Evolutionary conservation across 2,888 invertebrate species (phyloP).

Genomic region (Lordiphosa fenestrarum): DNA sequence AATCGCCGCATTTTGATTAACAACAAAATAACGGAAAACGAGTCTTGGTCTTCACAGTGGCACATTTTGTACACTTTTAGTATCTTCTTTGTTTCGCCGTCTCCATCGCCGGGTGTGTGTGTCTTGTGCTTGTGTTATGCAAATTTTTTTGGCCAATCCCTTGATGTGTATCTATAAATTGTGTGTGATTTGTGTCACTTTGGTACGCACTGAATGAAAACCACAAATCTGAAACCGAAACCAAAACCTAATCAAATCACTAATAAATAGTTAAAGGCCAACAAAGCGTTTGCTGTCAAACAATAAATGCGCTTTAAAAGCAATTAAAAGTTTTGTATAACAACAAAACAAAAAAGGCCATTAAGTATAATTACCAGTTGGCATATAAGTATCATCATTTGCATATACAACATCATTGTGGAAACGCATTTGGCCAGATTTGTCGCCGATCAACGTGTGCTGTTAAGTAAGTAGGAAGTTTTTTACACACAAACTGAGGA

Average conservation of each 20-base stretch:
- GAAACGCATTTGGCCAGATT: conserved; percentile 21
- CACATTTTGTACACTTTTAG: conserved; percentile 25
- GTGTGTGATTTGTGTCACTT: conserved; percentile 50
- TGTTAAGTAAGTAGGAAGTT: conserved; percentile 3
- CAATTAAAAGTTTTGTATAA: conserved; percentile 53
- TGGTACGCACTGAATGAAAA: background rate
- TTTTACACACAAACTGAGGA: background rate
- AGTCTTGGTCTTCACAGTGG: conserved; percentile 20
- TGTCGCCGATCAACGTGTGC: background rate
- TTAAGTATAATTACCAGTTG: conserved; percentile 41
- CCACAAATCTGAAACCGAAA: conserved; percentile 10
- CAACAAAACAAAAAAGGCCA: conserved; percentile 35
- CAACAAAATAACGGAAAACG: conserved; percentile 16
- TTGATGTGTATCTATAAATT: conserved; percentile 40
- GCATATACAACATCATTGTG: conserved; percentile 39
- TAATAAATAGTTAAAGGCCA: conserved; percentile 26
- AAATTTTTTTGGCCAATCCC: conserved; percentile 36
- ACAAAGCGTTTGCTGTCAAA: conserved; percentile 59
- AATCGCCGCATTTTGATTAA: conserved; percentile 32
- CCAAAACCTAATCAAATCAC: conserved; percentile 31
- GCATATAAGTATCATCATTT: conserved; percentile 42
- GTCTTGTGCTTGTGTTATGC: conserved; percentile 35
- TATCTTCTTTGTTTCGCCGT: conserved; percentile 18
- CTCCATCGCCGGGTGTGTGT: conserved; percentile 32
- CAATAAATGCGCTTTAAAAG: conserved; percentile 55